These are phyloP conservation scores for Smittia aterrima DNA, from an alignment of 2,888 invertebrate genomes.

Conservation along the genomic window DNA sequence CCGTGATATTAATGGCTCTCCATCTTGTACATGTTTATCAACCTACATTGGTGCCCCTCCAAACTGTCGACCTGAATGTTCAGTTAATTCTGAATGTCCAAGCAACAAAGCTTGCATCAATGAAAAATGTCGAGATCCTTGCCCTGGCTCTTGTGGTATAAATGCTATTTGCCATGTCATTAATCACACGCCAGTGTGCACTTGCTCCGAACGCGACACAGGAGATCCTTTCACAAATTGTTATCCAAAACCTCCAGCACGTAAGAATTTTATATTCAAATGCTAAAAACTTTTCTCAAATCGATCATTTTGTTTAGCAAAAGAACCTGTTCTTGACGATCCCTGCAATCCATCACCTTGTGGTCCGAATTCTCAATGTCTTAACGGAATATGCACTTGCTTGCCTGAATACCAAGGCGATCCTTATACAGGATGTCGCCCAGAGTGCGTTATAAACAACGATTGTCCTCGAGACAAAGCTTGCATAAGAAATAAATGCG, in stretches of 20 bases:
- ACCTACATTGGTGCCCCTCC: conserved; percentile 69
- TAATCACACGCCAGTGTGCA: conserved; percentile 72
- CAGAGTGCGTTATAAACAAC: conserved; percentile 67
- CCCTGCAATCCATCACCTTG: conserved; percentile 67
- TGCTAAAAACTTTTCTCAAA: too few relatives aligned
- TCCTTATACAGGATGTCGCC: conserved; percentile 72
- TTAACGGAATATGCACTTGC: conserved; percentile 68
- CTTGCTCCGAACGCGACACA: conserved; percentile 65
- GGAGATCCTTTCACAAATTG: conserved; percentile 74
- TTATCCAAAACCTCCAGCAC: conserved; percentile 51
- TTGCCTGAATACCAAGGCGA: conserved; percentile 69
- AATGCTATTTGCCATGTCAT: conserved; percentile 68
- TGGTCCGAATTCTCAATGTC: conserved; percentile 62
- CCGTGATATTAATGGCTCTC: conserved; percentile 66
- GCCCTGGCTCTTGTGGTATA: conserved; percentile 66
- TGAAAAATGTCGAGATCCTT: conserved; percentile 77
- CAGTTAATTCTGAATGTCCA: conserved; percentile 71
- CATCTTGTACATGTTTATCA: conserved; percentile 71
- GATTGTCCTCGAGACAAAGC: conserved; percentile 67
- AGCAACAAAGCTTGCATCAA: conserved; percentile 69
- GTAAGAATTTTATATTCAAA: conserved; percentile 54
- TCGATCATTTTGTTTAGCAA: conserved; percentile 57
- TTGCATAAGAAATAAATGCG: conserved; percentile 69
- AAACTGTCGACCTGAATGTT: conserved; percentile 72
- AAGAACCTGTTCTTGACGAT: conserved; percentile 46